phyloP scores from a whole-genome alignment of 2,888 invertebrate genomes.

The Thymelicus sylvestris region DNA sequence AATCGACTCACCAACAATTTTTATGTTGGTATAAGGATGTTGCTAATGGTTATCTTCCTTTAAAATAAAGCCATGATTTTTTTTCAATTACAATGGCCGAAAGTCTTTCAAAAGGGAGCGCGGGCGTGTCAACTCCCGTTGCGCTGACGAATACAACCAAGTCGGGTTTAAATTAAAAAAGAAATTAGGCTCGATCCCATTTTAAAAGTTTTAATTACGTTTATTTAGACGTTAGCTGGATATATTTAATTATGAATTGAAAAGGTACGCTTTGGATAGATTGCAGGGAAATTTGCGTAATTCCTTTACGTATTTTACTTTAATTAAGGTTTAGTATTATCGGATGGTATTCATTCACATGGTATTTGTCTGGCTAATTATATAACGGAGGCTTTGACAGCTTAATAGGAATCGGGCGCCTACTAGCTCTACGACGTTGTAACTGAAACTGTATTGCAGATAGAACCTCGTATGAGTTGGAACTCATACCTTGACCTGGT shows the following conservation, averaged over 20 bases:
- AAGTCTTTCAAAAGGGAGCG: conserved; percentile 65
- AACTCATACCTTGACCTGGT: too few relatives aligned
- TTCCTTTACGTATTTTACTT: too few relatives aligned
- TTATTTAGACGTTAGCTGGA: conserved; percentile 64
- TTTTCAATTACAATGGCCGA: conserved; percentile 67
- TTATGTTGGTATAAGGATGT: background rate
- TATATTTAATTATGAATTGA: background rate
- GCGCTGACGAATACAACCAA: conserved; percentile 75
- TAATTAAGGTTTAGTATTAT: too few relatives aligned
- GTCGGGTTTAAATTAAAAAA: conserved; percentile 81
- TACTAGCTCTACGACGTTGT: too few relatives aligned
- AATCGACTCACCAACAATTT: too few relatives aligned
- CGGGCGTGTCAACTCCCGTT: conserved; percentile 80
- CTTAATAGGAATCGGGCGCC: too few relatives aligned
- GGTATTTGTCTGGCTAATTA: too few relatives aligned
- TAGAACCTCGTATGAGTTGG: too few relatives aligned
- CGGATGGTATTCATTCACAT: too few relatives aligned
- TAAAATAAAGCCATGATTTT: conserved; percentile 44
- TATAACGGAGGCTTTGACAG: too few relatives aligned
- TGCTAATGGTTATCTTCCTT: background rate
- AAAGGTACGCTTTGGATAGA: background rate
- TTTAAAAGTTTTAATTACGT: conserved; percentile 82
- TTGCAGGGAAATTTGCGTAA: background rate
- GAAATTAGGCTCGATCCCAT: conserved; percentile 80
- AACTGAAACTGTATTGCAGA: too few relatives aligned